Conservation (phyloP, 2,888 invertebrate genomes). For the Xylota sylvarum region DNA sequence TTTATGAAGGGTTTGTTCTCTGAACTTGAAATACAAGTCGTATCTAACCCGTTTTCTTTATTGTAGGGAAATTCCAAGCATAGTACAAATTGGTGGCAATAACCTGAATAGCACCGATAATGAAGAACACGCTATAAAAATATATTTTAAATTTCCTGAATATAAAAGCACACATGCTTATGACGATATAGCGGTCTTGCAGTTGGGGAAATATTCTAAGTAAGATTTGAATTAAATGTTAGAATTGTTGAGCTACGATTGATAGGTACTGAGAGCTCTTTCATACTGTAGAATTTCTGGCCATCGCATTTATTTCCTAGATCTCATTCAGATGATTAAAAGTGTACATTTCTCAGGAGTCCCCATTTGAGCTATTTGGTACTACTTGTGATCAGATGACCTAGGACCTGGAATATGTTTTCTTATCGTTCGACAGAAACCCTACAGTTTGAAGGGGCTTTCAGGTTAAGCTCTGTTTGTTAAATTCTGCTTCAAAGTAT, state of each 20-base stretch:
- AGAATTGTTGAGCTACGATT: no score
- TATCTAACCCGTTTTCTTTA: background rate
- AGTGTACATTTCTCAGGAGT: no score
- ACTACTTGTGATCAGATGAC: no score
- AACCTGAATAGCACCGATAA: slow-evolving; percentile 19
- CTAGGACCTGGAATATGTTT: no score
- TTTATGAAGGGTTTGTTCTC: slow-evolving; percentile 15
- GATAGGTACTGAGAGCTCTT: background rate
- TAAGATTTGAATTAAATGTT: background rate
- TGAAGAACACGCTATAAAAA: slow-evolving; percentile 3
- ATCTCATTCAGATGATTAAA: no score
- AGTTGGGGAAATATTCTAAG: slow-evolving; percentile 3
- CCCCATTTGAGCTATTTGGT: no score
- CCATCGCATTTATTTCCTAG: no score
- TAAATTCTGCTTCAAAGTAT: no score
- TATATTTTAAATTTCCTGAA: background rate
- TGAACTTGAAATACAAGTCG: background rate
- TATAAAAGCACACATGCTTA: slow-evolving; percentile 9
- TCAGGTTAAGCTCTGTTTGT: no score
- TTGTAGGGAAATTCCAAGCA: slow-evolving; percentile 11
- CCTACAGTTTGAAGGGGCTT: background rate
- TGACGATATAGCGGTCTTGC: slow-evolving; percentile 3
- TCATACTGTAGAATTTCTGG: background rate
- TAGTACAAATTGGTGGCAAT: slow-evolving; percentile 27
- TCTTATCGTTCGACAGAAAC: no score